Evolutionary conservation across 2,888 invertebrate species (phyloP), one percentile per base, ranked within the genome.

Genomic region (Cheilosia variabilis): DNA sequence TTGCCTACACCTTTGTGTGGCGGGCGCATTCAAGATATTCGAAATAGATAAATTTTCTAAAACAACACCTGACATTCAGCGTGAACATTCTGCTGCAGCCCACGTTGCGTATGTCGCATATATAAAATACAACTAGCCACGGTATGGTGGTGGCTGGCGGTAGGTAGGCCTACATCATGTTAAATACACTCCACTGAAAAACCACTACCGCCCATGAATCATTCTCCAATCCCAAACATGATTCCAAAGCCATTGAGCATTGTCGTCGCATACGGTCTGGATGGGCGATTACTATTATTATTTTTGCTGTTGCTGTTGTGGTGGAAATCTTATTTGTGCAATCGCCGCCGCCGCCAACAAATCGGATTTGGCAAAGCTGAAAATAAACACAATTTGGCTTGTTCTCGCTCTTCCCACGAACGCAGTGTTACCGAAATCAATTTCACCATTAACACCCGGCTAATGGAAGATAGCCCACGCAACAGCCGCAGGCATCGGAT

Each of bases 31-130:
- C 47, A 27, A 75, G 75, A 80, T 78, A 73, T 83, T 83, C 78
- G 50, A 78, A 83, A 83, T 66, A 80, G 84, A 84, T 80, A 84
- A 79, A 47, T 75, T 55, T 72, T 77, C 62, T 78, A 22, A 73
- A 83, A 63, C 75, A 84, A 71, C 84, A 84, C 80, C 84, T 84
- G 84, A 84, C 84, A 76, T 78, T 72, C 72, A 73, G 50, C 9
- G 72, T 73, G 63, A 83, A 63, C 73, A 83, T 80, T 80, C 71
- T 80, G 50, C 66, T 24, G 47, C 75, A 71, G 27, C 84, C 84
- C 80, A 84, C 84, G 65, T 71, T 60, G 17, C 19, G 13, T 75
- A 52, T 52, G 52, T 77, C 55, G 45, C 47, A 53, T 24, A 41
- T 10, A 41, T 0, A 57, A 47, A 45, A n/a, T 5, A 53, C 10